Evolutionary conservation across 64 coral and sea anemone species (phyloP), one percentile per base, ranked within the genome.

Genomic region (Cladopsammia gracilis): DNA sequence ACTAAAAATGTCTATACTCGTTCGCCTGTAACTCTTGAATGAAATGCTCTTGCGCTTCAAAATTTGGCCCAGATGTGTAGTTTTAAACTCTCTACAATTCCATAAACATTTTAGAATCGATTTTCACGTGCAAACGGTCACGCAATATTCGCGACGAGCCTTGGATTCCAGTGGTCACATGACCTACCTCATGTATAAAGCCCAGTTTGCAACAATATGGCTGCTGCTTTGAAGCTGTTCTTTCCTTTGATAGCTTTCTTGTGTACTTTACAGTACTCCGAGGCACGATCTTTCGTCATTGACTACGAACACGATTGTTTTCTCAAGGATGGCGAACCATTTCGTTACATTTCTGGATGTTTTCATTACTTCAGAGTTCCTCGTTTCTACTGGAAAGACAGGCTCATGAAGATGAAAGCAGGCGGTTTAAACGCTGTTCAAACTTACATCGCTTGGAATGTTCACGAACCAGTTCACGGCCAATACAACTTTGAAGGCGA

Each of bases 271-370:
- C 80, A 67, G 10, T 25, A 3, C 44, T 84, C 61, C 10, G 80
- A 84, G 62, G 43, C 61, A 23, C 80, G 77, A 42, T 94, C 91
- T 26, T 98, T 98, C 34, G 82, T 59, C 22, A 94, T 98, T 48
- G 92, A 98, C 66, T 98, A 81, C 64, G 25, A 94, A 48, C 88
- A 87, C 70, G 72, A 98, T 80, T 70, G 81, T 54, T 98, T 98
- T 87, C 25, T 91, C 45, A 98, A 98, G 58, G 92, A 98, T 88
- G 92, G 96, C 20, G 25, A 98, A 62, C 96, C 96, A 7, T 94
- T 98, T 90, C 78, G 92, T 53, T 98, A 94, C 79, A 89, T 98
- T 23, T 90, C 96, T 6, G 96, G 96, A 23, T 87, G 91, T 71
- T 20, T 98, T 45, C 83, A 87, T 62, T 98, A 98, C 49, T 91